Evolutionary conservation across 2,888 invertebrate species (phyloP).

Genomic region (Hirtodrosophila trivittata): DNA sequence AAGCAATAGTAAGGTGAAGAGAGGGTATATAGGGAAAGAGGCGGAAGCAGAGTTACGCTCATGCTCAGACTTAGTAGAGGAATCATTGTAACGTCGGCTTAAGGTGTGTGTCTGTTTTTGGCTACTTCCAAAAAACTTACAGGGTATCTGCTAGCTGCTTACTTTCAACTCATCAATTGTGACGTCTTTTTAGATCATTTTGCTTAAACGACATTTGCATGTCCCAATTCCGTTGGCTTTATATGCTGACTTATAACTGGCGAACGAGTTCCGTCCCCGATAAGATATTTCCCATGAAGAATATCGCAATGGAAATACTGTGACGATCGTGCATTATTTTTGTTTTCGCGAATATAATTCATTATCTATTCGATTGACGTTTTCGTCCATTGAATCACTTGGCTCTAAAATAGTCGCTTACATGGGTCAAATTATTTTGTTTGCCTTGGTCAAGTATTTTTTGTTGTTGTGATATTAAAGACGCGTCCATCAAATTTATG

Average conservation of each 20-base stretch:
- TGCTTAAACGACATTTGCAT: constrained; percentile 13
- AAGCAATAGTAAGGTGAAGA: no score
- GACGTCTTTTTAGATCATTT: constrained; percentile 30
- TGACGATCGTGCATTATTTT: not conserved
- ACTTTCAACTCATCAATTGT: not conserved
- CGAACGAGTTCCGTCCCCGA: not conserved
- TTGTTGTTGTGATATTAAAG: constrained; percentile 13
- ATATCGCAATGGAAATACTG: no score
- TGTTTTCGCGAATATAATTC: not conserved
- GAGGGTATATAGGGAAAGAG: no score
- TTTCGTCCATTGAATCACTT: constrained; percentile 41
- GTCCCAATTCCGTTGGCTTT: no score
- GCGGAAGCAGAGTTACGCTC: no score
- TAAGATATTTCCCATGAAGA: no score
- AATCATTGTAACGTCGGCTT: no score
- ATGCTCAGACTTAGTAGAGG: no score
- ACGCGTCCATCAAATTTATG: constrained; percentile 5
- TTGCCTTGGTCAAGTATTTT: constrained; percentile 42
- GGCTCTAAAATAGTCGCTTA: constrained; percentile 55
- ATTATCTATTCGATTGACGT: constrained; percentile 32
- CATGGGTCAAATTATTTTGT: constrained; percentile 23
- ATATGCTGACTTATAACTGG: not conserved
- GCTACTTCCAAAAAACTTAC: no score
- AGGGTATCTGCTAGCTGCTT: no score
- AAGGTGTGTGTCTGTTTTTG: no score